These are phyloP conservation scores for Urophycis tenuis DNA, from an alignment of 2,797 vertebrate species.

Conservation along the genomic window DNA sequence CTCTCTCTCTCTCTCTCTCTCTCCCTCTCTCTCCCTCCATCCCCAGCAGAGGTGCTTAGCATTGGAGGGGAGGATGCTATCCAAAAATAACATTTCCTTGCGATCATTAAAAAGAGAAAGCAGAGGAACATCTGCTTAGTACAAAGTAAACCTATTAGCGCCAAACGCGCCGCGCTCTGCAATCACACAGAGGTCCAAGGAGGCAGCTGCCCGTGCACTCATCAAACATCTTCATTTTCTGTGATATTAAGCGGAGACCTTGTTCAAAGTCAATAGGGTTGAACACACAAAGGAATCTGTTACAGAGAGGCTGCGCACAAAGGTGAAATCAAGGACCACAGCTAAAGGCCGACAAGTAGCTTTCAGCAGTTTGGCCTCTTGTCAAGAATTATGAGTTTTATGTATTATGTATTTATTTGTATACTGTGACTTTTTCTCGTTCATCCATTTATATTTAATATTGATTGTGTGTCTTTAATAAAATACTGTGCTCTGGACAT, in stretches of 20 bases:
- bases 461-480: neutral
- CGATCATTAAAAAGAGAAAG: conserved; percentile 59
- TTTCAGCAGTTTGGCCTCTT: neutral
- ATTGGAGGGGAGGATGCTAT: conserved; percentile 29
- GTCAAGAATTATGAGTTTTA: neutral
- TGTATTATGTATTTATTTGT: neutral
- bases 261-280: neutral
- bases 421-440: neutral
- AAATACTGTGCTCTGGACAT: neutral
- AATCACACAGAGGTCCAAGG: conserved; percentile 57
- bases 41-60: conserved; percentile 35
- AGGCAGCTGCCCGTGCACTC: conserved; percentile 59
- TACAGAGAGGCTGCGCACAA: neutral
- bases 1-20: conserved; percentile 11
- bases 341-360: neutral
- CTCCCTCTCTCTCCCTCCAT: conserved; percentile 1
- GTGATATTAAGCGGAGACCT: conserved; percentile 8
- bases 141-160: conserved; percentile 67
- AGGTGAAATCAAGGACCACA: neutral
- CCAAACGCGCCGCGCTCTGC: conserved; percentile 40
- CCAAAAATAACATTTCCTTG: conserved; percentile 54
- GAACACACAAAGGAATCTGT: neutral
- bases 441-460: neutral
- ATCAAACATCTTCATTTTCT: conserved; percentile 40
- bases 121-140: conserved; percentile 61